Evolutionary conservation across 2,113 vertebrate genomes (phyloP), one percentile per base, ranked within the genome.

Genomic region (Gobius niger): DNA sequence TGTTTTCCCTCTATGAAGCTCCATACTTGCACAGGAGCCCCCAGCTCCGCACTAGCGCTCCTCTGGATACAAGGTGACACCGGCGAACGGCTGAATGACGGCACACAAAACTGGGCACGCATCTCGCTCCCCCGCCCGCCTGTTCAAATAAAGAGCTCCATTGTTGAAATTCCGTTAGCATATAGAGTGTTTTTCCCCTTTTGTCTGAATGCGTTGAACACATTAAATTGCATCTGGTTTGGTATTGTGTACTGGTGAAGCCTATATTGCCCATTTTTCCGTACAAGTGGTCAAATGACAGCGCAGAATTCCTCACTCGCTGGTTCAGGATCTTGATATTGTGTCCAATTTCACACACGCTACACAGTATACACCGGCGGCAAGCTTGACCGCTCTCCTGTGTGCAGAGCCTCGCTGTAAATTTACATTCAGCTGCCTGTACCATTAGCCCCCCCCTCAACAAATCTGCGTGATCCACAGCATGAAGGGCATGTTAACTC

Each of bases 41-140:
- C 49, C 53, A 44, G 73, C 62, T 86, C 80, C 74, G 84, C 80
- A 75, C 68, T 59, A 68, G 18, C 63, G 61, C 4, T 56, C 44
- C 14, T 57, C 24, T 68, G 64, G 65, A 74, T 53, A 40, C 67
- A 75, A 81, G 70, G 78, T 80, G 78, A 82, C 73, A 79, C 73
- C 15, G 13, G 41, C 75, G 65, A 77, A 67, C 54, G 34, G 42
- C 53, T 47, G 24, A 57, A 65, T 65, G 70, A 75, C 68, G 61
- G 49, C 56, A 69, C 70, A 68, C 72, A 73, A 85, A 57, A 57
- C 54, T 57, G 54, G 53, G 54, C 74, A 72, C 19, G 54, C 59
- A 42, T 68, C 63, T 63, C 8, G 7, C 6, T 46, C 16, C 24
- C 18, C 16, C 54, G 40, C 47, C 60, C 72, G n/a, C 24, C 42